Percentiles rank a stretch among this genome's conserved stretches.
phyloP scores from a whole-genome alignment of 1,140 invertebrate species.

The Aleiodes sp. region DNA sequence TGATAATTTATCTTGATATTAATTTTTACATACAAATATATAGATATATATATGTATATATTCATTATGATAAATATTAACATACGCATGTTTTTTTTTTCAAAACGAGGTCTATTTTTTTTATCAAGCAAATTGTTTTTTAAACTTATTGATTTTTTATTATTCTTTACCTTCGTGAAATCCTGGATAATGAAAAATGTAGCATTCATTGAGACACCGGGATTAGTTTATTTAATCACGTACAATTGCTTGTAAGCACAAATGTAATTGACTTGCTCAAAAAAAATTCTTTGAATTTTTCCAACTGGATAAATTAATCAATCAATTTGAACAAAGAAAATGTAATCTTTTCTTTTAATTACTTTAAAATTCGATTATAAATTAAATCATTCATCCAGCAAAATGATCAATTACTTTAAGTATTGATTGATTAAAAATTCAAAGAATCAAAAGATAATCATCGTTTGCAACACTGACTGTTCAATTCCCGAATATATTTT shows the following conservation, averaged over 20 bases:
- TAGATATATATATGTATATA: conserved; percentile 12
- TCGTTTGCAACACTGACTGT: no score
- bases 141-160: conserved; percentile 27
- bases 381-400: no score
- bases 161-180: conserved; percentile 65
- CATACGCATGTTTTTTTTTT: conserved; percentile 21
- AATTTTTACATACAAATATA: conserved; percentile 11
- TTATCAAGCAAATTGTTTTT: conserved; percentile 49
- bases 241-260: conserved; percentile 44
- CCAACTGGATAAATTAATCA: background rate
- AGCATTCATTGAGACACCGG: conserved; percentile 64
- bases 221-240: conserved; percentile 62
- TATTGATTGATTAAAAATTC: no score
- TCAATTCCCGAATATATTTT: background rate
- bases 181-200: conserved; percentile 66
- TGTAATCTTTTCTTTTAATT: no score
- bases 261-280: conserved; percentile 35
- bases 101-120: conserved; percentile 33
- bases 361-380: no score
- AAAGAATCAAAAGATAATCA: no score
- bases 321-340: no score
- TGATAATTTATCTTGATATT: background rate
- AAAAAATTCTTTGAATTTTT: background rate
- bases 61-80: conserved; percentile 28
- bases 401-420: no score